Evolutionary conservation across 2,113 vertebrate species (phyloP).

Genomic region (Centropristis striata): DNA sequence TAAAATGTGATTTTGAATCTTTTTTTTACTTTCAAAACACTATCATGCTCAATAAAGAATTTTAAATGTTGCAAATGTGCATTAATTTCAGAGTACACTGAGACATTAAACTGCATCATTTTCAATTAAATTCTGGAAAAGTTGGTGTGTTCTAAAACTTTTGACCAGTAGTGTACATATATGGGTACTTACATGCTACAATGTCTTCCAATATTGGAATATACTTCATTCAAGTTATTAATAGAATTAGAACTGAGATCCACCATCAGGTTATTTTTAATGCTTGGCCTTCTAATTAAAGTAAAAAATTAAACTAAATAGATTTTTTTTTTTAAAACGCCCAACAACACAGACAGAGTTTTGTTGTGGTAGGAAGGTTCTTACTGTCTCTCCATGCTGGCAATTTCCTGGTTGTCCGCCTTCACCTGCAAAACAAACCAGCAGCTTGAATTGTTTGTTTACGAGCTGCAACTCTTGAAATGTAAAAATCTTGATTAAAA

Average conservation of each 20-base stretch:
- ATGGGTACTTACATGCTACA: neutral
- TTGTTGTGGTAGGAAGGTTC: conserved; percentile 28
- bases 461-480: neutral
- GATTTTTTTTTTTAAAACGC: neutral
- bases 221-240: neutral
- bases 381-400: conserved; percentile 95
- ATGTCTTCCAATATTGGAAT: neutral
- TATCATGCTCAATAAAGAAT: too few relatives aligned
- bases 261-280: neutral
- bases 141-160: too few relatives aligned
- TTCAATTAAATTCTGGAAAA: too few relatives aligned
- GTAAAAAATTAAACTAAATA: neutral
- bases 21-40: too few relatives aligned
- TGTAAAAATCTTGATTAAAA: too few relatives aligned
- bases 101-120: too few relatives aligned
- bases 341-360: neutral
- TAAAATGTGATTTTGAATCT: too few relatives aligned
- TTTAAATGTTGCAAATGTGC: too few relatives aligned
- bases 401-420: conserved; percentile 96
- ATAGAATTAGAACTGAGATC: neutral
- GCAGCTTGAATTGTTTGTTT: neutral
- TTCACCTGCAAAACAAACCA: conserved; percentile 88
- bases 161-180: neutral
- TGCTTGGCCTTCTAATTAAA: neutral
- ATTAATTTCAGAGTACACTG: too few relatives aligned